Base-by-base conservation (phyloP, 2,888 invertebrate genomes). In the Mesorhabditis spiculigera region DNA sequence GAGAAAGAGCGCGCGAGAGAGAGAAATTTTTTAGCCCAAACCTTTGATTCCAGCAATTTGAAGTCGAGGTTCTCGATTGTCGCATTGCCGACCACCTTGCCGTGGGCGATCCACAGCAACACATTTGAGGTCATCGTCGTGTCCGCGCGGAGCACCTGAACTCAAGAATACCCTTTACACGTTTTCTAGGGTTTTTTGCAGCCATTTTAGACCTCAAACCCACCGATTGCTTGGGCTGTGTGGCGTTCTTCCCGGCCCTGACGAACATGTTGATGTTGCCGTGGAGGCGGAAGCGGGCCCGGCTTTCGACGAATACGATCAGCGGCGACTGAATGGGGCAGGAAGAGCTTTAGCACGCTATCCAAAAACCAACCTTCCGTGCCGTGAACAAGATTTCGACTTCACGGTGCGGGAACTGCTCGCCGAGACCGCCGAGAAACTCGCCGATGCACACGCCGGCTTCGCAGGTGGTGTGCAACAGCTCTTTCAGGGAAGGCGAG, bases 111-210 rank as follows among this genome's bases (percentile, higher is more conserved):
- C 80, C 81, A 82, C 67, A 85, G 71, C 45, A 75, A 73, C n/a
- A 85, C 82, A 68, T 85, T 85, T 0, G 85, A 83, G 5, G 85
- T 85, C 79, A 85, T 78, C 28, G 85, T 84, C 5, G 84, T 82
- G 64, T 84, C 84, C 0, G 84, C 73, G 64, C 79, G 74, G 13
- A 84, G 73, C 16, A 83, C 78, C 81, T 81, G 66, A 44, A 71
- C 45, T 73, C 16, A 63, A 16, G 42, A 5, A 61, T 63, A 63
- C 41, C 10, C 13, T 67, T 8, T 8, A 58, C n/a, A 41, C n/a
- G 13, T 13, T 66, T 13, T 43, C 0, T 66, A 43, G 43, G 43
- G 41, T 28, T 63, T 63, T 13, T 67, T 68, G 50, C 5, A 4
- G 41, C 41, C 28, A 42, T 45, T 28, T 28, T 28, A 28, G 28